Evolutionary conservation across 2,797 vertebrate genomes (phyloP).

Genomic region (Rhodeus uyekii): DNA sequence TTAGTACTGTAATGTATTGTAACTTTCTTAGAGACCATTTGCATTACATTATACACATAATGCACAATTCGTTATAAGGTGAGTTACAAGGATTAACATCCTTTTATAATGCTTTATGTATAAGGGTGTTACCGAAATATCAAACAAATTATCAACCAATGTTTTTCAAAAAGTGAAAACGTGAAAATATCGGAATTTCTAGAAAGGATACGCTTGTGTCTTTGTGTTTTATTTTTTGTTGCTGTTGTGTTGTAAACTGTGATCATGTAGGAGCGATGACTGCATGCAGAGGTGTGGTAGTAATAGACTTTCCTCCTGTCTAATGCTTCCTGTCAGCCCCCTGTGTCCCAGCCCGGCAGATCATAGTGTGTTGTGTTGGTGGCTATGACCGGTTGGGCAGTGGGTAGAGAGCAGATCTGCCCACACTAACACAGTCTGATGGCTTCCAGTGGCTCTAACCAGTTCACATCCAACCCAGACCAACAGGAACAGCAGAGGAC

Average conservation of each 20-base stretch:
- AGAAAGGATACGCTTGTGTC: neutral
- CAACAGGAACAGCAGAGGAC: slow-evolving; percentile 57
- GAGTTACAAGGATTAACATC: neutral
- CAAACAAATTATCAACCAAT: neutral
- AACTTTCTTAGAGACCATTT: neutral
- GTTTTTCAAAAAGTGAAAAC: neutral
- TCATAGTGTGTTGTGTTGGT: slow-evolving; percentile 68
- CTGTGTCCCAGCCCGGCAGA: slow-evolving; percentile 66
- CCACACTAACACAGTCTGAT: slow-evolving; percentile 76
- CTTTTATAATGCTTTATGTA: neutral
- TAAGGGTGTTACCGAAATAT: neutral
- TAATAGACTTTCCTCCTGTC: slow-evolving; percentile 60
- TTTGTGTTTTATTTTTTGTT: neutral
- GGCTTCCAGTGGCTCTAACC: slow-evolving; percentile 74
- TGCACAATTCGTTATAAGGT: neutral
- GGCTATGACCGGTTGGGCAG: slow-evolving; percentile 66
- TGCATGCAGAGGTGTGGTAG: slow-evolving; percentile 4
- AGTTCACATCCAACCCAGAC: slow-evolving; percentile 58
- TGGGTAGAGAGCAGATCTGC: slow-evolving; percentile 36
- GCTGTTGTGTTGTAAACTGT: neutral
- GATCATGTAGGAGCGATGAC: neutral
- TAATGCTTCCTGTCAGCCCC: slow-evolving; percentile 79
- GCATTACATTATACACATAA: no score
- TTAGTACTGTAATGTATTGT: neutral
- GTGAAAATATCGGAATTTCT: neutral